Evolutionary conservation across 2,888 invertebrate species (phyloP).

Genomic region (Ophion costatus): DNA sequence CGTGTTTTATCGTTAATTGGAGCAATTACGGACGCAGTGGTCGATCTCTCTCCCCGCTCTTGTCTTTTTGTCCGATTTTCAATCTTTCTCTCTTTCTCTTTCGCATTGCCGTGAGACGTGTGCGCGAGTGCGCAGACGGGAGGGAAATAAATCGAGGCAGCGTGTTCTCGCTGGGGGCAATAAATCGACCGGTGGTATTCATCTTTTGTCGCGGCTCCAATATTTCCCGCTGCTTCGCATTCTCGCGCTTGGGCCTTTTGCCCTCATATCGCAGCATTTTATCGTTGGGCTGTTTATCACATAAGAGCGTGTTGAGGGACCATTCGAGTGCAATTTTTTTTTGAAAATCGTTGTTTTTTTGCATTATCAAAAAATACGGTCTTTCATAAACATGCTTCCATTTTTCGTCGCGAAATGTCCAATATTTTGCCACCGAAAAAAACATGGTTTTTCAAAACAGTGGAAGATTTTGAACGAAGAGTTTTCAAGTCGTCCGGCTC

Average conservation of each 20-base stretch:
- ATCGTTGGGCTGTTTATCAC: slow-evolving; percentile 63
- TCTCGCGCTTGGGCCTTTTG: slow-evolving; percentile 27
- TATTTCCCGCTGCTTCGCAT: slow-evolving; percentile 33
- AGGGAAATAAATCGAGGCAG: slow-evolving; percentile 65
- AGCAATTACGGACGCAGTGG: slow-evolving; percentile 56
- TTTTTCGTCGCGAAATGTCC: too few species aligned
- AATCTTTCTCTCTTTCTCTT: slow-evolving; percentile 3
- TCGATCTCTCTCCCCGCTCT: not conserved
- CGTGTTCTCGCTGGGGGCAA: slow-evolving; percentile 47
- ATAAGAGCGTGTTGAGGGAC: too few species aligned
- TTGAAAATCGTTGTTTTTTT: too few species aligned
- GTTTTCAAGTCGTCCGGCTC: too few species aligned
- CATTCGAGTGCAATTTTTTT: too few species aligned
- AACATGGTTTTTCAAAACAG: too few species aligned
- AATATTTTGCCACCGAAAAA: too few species aligned
- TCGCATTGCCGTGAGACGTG: not conserved
- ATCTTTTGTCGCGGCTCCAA: slow-evolving; percentile 42
- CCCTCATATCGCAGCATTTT: slow-evolving; percentile 38
- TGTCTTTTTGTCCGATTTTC: not conserved
- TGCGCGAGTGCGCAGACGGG: slow-evolving; percentile 46
- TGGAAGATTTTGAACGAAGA: too few species aligned
- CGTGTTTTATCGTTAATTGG: slow-evolving; percentile 64
- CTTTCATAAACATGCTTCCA: too few species aligned
- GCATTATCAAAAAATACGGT: too few species aligned
- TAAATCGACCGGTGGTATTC: slow-evolving; percentile 61